These are phyloP conservation scores for Solea solea DNA, from an alignment of 2,113 vertebrate species.

Conservation along the genomic window DNA sequence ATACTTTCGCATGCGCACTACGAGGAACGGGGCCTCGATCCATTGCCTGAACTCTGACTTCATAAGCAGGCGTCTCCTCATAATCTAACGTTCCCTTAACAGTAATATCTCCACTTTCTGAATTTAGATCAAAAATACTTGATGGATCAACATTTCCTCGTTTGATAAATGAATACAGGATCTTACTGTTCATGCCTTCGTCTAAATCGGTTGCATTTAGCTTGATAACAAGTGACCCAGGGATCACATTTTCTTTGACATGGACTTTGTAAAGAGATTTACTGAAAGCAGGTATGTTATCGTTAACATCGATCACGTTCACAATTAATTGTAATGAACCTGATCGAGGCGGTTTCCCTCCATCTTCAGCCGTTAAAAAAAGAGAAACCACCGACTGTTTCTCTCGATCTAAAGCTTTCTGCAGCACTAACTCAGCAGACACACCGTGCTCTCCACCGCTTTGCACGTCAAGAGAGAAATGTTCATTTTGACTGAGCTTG, in stretches of 20 bases:
- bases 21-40: slow-evolving; percentile 60
- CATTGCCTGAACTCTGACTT: slow-evolving; percentile 72
- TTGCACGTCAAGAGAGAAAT: slow-evolving; percentile 76
- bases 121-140: slow-evolving; percentile 79
- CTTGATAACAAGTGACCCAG: slow-evolving; percentile 43
- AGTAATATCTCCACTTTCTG: slow-evolving; percentile 82
- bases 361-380: slow-evolving; percentile 71
- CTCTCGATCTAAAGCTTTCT: slow-evolving; percentile 78
- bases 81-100: slow-evolving; percentile 77
- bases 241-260: slow-evolving; percentile 59
- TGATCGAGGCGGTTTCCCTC: slow-evolving; percentile 66
- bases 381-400: slow-evolving; percentile 62
- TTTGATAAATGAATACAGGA: slow-evolving; percentile 76
- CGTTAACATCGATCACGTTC: slow-evolving; percentile 72
- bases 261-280: slow-evolving; percentile 69
- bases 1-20: slow-evolving; percentile 78
- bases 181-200: slow-evolving; percentile 68
- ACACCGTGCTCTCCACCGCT: slow-evolving; percentile 70
- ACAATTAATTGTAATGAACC: slow-evolving; percentile 39
- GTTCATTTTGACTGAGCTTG: slow-evolving; percentile 74
- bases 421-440: slow-evolving; percentile 74
- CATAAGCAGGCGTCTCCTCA: slow-evolving; percentile 78
- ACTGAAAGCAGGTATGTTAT: slow-evolving; percentile 68
- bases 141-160: slow-evolving; percentile 73
- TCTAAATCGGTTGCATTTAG: slow-evolving; percentile 79